These are phyloP conservation scores for Lethenteron camtschaticum DNA, from an alignment of 2,113 vertebrate genomes.

Conservation along the genomic window DNA sequence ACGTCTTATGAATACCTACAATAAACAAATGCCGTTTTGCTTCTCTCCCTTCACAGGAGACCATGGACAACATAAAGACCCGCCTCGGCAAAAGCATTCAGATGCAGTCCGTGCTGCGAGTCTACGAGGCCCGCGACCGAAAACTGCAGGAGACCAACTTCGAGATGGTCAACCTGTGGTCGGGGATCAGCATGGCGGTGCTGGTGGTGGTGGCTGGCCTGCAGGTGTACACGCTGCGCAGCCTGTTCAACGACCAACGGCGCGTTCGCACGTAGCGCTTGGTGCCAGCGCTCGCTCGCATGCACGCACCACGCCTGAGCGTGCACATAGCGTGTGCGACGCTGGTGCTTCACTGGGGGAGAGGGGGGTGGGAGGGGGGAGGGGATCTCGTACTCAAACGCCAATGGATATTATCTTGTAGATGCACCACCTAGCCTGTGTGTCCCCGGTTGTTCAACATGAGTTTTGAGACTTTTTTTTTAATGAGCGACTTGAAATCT, in stretches of 20 bases:
- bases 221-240: constrained; percentile 76
- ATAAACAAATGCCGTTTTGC: constrained; percentile 2
- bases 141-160: constrained; percentile 91
- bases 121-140: constrained; percentile 83
- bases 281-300: not conserved
- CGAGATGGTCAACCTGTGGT: constrained; percentile 80
- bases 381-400: too few species aligned
- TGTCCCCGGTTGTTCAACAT: too few species aligned
- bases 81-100: constrained; percentile 73
- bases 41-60: constrained; percentile 38
- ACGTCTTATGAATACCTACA: too few species aligned
- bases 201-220: constrained; percentile 60
- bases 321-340: too few species aligned
- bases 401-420: too few species aligned
- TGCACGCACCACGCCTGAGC: too few species aligned
- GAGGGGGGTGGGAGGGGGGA: too few species aligned
- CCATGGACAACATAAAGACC: constrained; percentile 72
- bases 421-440: too few species aligned
- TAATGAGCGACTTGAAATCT: too few species aligned
- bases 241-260: constrained; percentile 70
- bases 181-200: constrained; percentile 43
- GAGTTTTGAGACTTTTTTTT: too few species aligned
- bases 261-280: constrained; percentile 51
- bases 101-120: constrained; percentile 66
- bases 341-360: too few species aligned